Conservation (phyloP, 2,888 invertebrate genomes). For the Amiota mariae region DNA sequence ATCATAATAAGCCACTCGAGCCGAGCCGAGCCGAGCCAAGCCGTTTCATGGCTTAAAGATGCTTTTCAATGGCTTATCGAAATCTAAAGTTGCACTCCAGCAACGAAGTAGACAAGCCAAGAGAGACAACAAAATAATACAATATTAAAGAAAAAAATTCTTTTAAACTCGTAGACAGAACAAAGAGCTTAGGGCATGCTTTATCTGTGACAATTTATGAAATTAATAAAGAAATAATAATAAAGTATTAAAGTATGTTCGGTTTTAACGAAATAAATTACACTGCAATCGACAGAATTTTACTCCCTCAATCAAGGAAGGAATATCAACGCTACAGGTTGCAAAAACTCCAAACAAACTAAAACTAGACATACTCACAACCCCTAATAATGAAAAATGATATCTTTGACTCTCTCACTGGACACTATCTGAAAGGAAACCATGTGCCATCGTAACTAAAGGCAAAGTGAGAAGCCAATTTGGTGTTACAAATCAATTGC, state of each 20-base stretch:
- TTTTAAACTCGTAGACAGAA: neutral
- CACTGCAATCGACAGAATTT: neutral
- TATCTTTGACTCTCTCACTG: too few relatives aligned
- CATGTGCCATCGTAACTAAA: too few relatives aligned
- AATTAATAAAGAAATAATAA: slow-evolving; percentile 39
- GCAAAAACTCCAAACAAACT: too few relatives aligned
- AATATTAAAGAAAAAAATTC: slow-evolving; percentile 42
- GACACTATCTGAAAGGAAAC: too few relatives aligned
- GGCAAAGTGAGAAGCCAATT: too few relatives aligned
- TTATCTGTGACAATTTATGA: slow-evolving; percentile 47
- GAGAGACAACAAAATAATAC: neutral
- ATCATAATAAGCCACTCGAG: slow-evolving; percentile 48
- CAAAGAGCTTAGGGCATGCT: slow-evolving; percentile 12
- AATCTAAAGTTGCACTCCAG: slow-evolving; percentile 58
- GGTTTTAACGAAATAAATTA: too few relatives aligned
- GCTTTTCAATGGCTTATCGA: slow-evolving; percentile 62
- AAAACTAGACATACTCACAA: too few relatives aligned
- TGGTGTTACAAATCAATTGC: too few relatives aligned
- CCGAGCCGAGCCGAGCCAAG: slow-evolving; percentile 41
- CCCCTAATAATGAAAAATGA: too few relatives aligned
- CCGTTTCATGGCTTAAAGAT: slow-evolving; percentile 59
- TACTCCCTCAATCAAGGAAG: neutral
- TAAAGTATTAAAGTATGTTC: neutral
- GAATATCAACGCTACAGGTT: neutral
- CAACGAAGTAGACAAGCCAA: slow-evolving; percentile 45